Conservation (phyloP, 2,888 invertebrate genomes). For the Macrostomum cliftonense region DNA sequence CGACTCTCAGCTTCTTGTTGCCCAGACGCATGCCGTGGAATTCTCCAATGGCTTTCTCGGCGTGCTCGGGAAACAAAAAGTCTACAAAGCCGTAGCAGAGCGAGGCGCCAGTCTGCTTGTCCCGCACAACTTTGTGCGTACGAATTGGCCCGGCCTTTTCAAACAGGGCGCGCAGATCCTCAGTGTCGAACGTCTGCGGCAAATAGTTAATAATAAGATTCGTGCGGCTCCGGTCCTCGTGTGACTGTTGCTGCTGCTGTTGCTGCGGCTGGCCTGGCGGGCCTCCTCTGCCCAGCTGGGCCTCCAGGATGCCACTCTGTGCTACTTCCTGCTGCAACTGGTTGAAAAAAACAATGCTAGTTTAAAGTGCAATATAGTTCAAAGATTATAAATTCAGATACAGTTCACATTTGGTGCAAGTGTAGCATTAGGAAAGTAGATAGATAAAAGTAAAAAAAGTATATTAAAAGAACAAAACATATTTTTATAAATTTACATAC, state of each 20-base stretch:
- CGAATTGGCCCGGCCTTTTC: constrained; percentile 5
- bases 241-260: not conserved
- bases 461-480: too few species aligned
- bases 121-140: not conserved
- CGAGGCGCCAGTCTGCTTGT: constrained; percentile 2
- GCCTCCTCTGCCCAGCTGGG: too few species aligned
- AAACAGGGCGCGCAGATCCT: constrained; percentile 1
- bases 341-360: too few species aligned
- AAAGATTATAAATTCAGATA: too few species aligned
- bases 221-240: constrained; percentile 1
- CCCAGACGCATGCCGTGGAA: constrained; percentile 1
- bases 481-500: too few species aligned
- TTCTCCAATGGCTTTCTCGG: not conserved
- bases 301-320: too few species aligned
- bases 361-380: too few species aligned
- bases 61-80: constrained; percentile 1
- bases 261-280: too few species aligned
- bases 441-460: too few species aligned
- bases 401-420: too few species aligned
- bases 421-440: too few species aligned
- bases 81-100: constrained; percentile 7
- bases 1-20: constrained; percentile 4
- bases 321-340: too few species aligned
- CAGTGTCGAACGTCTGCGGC: constrained; percentile 1
- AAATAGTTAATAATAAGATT: constrained; percentile 5